Base-by-base conservation (phyloP, 2,113 vertebrate species). In the Scalopus aquaticus region DNA sequence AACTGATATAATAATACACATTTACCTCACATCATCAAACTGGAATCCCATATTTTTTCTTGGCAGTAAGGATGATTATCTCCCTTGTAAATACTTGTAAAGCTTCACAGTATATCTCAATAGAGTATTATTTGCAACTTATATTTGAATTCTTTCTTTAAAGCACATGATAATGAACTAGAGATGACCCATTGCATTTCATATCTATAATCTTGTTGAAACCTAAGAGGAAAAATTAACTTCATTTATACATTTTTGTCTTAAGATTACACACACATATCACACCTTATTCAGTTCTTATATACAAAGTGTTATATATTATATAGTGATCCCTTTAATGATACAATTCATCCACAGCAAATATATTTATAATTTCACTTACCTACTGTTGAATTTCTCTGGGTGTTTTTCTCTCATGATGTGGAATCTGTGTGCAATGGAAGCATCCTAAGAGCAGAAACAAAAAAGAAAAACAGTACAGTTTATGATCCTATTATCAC, bases 371-470 rank as follows among this genome's bases (percentile, higher is more conserved):
- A 72, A 80, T 39, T 73, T 44, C 11, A 64, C 98, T 98, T 93
- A 99, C 99, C 99, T 99, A 96, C 99, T 99, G 98, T 99, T 99
- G 97, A 99, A 99, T 97, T 99, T 99, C 98, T 99, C 99, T 17
- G 99, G 99, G 93, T 99, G 99, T 95, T 99, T 99, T 98, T 99
- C 99, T 97, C 99, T 98, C 99, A 99, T 99, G 64, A 99, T 98
- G 51, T 99, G 99, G 97, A 99, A 99, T 97, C 99, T 99, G 97
- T 99, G 99, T 58, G 99, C 99, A 76, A 99, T 99, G 86, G 99
- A 99, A 90, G 99, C 99, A 83, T 99, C 99, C 99, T 99, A 97
- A 78, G 88, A 95, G 49, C 49, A 92, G 51, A 97, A 95, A 90
- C 69, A 88, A n/a, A 42, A 74, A 62, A 2, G 42, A 94, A 93